These are phyloP conservation scores for Ophthalmolycus amberensis DNA, from an alignment of 2,113 vertebrate species.

Conservation along the genomic window DNA sequence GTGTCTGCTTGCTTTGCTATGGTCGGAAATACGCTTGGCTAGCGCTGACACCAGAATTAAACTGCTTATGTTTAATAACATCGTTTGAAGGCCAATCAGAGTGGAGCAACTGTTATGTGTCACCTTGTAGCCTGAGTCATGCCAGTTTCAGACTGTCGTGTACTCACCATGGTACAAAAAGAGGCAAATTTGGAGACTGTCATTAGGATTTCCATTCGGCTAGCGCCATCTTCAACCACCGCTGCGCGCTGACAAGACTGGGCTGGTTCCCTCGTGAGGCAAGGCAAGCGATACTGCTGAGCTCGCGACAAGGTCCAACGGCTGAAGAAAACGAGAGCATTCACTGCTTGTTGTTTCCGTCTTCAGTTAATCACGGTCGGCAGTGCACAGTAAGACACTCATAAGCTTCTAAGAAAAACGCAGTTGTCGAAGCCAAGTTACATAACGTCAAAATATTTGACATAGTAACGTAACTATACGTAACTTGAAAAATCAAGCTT, in stretches of 20 bases:
- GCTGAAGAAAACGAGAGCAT: constrained; percentile 39
- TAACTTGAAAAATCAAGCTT: background rate
- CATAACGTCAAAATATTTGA: background rate
- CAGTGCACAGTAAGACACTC: background rate
- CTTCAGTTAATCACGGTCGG: background rate
- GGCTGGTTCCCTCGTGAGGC: constrained; percentile 73
- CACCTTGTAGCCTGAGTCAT: background rate
- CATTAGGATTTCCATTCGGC: constrained; percentile 99
- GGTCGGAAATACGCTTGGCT: constrained; percentile 73
- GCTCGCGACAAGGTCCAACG: constrained; percentile 39
- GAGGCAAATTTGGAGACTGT: constrained; percentile 98
- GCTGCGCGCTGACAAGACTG: constrained; percentile 80
- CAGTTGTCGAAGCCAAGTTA: rapidly evolving
- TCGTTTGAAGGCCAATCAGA: background rate
- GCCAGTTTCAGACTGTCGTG: background rate
- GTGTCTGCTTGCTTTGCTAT: constrained; percentile 64
- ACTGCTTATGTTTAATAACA: constrained; percentile 30
- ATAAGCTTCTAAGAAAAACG: rapidly evolving
- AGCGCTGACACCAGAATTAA: constrained; percentile 51
- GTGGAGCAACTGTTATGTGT: background rate
- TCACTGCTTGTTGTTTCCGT: constrained; percentile 35
- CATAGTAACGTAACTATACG: background rate
- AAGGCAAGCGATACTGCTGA: constrained; percentile 56
- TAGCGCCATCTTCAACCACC: constrained; percentile 95
- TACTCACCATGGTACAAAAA: constrained; percentile 98